Base-by-base conservation (phyloP, 2,113 vertebrate species). In the Cebidichthys violaceus region DNA sequence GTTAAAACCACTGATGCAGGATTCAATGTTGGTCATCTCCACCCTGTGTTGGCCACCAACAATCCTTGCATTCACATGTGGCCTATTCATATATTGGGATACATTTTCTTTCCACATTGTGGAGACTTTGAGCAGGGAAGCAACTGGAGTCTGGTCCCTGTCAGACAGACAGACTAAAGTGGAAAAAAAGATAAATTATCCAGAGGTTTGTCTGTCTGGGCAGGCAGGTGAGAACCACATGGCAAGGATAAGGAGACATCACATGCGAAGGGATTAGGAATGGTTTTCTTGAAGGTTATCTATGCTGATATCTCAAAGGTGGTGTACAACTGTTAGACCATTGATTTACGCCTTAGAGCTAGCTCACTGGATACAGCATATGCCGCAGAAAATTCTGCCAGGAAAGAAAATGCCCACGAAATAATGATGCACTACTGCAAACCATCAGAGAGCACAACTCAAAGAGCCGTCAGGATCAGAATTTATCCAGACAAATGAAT, bases 101-200 rank as follows among this genome's bases (percentile, higher is more conserved):
- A n/a, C 62, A 67, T 85, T 88, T 89, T 88, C 52, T 37, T 52
- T 59, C 50, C 52, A 73, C 24, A 75, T 24, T 39, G 73, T 7
- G 62, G 67, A 77, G 59, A 76, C 39, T 79, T 60, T 75, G 27
- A 73, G 70, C 22, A 27, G 67, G 20, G 55, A 70, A 83, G 81
- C 77, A 81, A 82, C 65, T 65, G 79, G 80, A 72, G 70, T 67
- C 64, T 41, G 70, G 33, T 74, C 60, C 82, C 60, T 79, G 83
- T 78, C 74, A 69, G 82, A 82, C 64, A 85, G 80, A 79, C 74
- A 88, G 69, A 76, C 81, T 35, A 67, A 62, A 73, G 60, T 70
- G 47, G 70, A 84, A 89, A 90, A 89, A 73, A 59, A 86, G 88
- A 91, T 92, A 79, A 86, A 87, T 89, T 84, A 87, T 81, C 88